Conservation (phyloP, 2,888 invertebrate genomes). For the Penaeus monodon region DNA sequence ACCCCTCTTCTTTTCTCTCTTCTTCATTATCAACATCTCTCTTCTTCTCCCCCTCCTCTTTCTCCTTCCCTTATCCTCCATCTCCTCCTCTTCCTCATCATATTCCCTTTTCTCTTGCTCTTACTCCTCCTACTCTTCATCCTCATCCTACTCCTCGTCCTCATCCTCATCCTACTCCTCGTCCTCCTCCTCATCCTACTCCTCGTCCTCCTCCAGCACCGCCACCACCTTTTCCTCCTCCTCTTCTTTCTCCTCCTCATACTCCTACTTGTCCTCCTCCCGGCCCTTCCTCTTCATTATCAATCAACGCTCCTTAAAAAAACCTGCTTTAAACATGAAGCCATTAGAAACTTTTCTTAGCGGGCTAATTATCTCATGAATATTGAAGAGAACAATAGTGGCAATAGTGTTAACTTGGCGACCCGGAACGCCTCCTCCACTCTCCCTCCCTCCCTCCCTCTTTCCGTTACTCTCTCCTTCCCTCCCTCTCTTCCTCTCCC, state of each 20-base stretch:
- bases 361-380: slow-evolving; percentile 52
- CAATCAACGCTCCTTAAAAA: slow-evolving; percentile 38
- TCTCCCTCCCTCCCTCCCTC: background rate
- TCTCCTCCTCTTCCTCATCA: background rate
- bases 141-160: background rate
- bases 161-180: background rate
- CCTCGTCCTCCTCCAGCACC: background rate
- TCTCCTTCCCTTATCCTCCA: background rate
- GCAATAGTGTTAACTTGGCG: slow-evolving; percentile 20
- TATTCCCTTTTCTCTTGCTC: background rate
- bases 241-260: background rate
- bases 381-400: slow-evolving; percentile 31
- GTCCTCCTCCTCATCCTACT: background rate
- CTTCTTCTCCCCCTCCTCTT: background rate
- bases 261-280: background rate
- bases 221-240: background rate
- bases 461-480: background rate
- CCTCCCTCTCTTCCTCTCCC: background rate
- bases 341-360: slow-evolving; percentile 57
- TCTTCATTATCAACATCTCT: too few species aligned
- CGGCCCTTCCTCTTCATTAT: slow-evolving; percentile 17
- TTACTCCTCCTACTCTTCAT: background rate
- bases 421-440: background rate
- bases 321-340: slow-evolving; percentile 51
- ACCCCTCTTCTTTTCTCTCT: background rate